Conservation (phyloP, 2,888 invertebrate genomes). For the Halocaridina rubra region DNA sequence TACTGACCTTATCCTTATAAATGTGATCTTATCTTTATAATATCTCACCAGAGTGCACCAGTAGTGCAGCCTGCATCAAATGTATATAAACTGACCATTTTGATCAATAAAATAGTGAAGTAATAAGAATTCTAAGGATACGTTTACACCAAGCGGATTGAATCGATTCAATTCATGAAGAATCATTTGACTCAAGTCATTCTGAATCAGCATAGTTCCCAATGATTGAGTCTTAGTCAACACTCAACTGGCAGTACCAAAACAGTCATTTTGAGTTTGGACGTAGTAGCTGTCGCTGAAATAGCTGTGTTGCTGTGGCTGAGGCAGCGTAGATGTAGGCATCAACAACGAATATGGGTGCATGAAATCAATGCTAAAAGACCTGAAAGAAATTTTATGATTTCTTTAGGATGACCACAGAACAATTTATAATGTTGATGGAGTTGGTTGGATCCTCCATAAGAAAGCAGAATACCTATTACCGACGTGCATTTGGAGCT, state of each 20-base stretch:
- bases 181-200: neutral
- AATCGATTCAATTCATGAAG: too few relatives aligned
- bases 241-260: neutral
- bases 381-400: slow-evolving; percentile 8
- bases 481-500: neutral
- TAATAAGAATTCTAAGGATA: too few relatives aligned
- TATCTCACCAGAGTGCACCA: too few relatives aligned
- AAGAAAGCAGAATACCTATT: slow-evolving; percentile 9
- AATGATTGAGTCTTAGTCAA: neutral
- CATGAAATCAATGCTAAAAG: neutral
- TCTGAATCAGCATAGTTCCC: neutral
- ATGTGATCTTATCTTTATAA: too few relatives aligned
- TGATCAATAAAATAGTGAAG: too few relatives aligned
- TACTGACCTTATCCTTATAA: too few relatives aligned
- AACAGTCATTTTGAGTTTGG: neutral
- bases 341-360: slow-evolving; percentile 20
- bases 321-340: neutral
- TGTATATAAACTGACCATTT: too few relatives aligned
- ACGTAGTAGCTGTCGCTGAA: neutral
- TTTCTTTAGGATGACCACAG: slow-evolving; percentile 13
- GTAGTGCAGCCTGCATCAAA: too few relatives aligned
- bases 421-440: neutral
- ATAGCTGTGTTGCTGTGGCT: neutral
- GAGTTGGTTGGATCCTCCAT: neutral
- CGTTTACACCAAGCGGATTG: slow-evolving; percentile 1